These are phyloP conservation scores for Odobenus rosmarus DNA, from an alignment of 2,113 vertebrate species.

Conservation along the genomic window DNA sequence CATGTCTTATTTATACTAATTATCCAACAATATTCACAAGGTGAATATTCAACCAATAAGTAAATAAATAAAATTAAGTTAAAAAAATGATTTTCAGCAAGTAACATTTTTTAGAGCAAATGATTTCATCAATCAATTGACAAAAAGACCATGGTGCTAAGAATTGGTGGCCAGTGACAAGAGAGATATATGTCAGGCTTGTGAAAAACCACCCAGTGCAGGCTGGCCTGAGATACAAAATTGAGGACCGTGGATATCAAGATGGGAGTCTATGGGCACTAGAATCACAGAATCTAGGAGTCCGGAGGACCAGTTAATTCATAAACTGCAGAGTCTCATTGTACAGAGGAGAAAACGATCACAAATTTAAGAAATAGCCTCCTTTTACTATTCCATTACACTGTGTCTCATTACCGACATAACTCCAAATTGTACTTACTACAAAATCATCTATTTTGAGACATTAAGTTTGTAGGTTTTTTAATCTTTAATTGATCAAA, in stretches of 20 bases:
- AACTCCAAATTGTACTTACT: background rate
- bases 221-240: background rate
- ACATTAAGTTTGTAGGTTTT: slow-evolving; percentile 18
- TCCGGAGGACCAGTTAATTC: background rate
- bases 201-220: background rate
- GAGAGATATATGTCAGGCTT: background rate
- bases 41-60: background rate
- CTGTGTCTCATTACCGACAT: background rate
- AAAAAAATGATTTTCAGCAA: background rate
- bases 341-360: background rate
- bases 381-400: background rate
- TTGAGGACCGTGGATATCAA: background rate
- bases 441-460: slow-evolving; percentile 46
- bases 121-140: background rate
- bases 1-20: background rate
- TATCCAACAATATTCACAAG: background rate
- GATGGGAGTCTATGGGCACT: too few relatives aligned
- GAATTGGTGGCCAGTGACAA: background rate
- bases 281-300: background rate
- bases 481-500: slow-evolving; percentile 75
- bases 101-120: background rate
- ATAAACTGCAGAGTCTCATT: background rate
- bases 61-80: background rate
- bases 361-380: background rate
- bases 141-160: background rate